phyloP scores from a whole-genome alignment of 2,797 vertebrate species.

The Atherinosoma microstoma region DNA sequence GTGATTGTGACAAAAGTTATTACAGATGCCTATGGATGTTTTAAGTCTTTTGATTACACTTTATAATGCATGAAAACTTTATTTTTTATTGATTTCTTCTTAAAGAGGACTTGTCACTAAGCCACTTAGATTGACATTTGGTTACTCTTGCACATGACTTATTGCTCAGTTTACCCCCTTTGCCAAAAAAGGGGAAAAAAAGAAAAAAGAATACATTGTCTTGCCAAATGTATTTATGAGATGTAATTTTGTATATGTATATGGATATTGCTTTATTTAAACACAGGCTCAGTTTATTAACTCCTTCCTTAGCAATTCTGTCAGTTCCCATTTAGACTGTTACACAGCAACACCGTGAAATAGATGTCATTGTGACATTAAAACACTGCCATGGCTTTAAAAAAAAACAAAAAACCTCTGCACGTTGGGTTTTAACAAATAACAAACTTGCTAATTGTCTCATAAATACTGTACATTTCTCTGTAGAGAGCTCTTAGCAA shows the following conservation, averaged over 20 bases:
- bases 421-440: conserved; percentile 53
- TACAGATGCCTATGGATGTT: conserved; percentile 80
- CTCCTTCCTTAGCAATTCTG: conserved; percentile 49
- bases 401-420: conserved; percentile 47
- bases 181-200: conserved; percentile 65
- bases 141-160: conserved; percentile 70
- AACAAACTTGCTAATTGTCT: conserved; percentile 51
- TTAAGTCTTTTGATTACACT: conserved; percentile 79
- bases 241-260: conserved; percentile 81
- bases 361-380: conserved; percentile 59
- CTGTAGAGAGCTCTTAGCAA: conserved; percentile 60
- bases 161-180: conserved; percentile 71
- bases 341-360: conserved; percentile 59
- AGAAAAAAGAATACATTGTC: conserved; percentile 60
- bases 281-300: conserved; percentile 66
- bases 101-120: conserved; percentile 66
- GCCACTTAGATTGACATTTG: conserved; percentile 72
- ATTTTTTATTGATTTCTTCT: conserved; percentile 61
- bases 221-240: conserved; percentile 85
- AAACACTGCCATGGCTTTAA: conserved; percentile 70
- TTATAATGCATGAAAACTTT: conserved; percentile 79
- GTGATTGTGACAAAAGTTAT: conserved; percentile 83
- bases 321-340: conserved; percentile 70
- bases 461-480: conserved; percentile 57
- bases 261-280: conserved; percentile 78